Evolutionary conservation across 2,113 vertebrate genomes (phyloP).

Genomic region (Bettongia penicillata): DNA sequence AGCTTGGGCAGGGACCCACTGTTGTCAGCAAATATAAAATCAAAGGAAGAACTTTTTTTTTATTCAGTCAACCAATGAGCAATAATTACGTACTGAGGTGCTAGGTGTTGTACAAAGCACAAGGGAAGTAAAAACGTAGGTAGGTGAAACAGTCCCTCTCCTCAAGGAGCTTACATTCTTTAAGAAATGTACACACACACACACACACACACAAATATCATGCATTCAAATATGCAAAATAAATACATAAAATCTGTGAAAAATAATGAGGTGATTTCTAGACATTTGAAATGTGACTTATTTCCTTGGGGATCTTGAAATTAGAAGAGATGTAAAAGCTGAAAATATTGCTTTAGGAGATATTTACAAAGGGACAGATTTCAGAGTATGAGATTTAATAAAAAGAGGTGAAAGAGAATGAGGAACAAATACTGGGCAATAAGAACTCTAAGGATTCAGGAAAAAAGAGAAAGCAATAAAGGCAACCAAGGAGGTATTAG

Average conservation of each 20-base stretch:
- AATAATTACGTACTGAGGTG: not conserved
- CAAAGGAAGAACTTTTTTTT: not conserved
- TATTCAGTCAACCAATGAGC: not conserved
- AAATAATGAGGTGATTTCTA: not conserved
- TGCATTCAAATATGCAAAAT: not conserved
- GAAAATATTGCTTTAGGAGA: not conserved
- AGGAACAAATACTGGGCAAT: not conserved
- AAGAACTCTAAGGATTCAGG: not conserved
- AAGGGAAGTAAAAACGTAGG: not conserved
- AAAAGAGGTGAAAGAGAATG: not conserved
- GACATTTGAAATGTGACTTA: not conserved
- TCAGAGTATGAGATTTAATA: not conserved
- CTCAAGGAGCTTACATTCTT: not conserved
- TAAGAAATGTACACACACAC: not conserved
- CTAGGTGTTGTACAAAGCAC: not conserved
- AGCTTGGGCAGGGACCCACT: no score
- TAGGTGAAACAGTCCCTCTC: not conserved
- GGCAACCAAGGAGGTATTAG: not conserved
- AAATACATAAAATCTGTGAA: not conserved
- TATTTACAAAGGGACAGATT: not conserved
- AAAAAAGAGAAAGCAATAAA: not conserved
- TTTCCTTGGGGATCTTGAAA: not conserved
- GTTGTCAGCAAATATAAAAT: not conserved
- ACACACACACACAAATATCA: no score
- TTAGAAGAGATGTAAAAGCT: not conserved